Conservation (phyloP, 2,113 vertebrate species). For the Carassius auratus region DNA sequence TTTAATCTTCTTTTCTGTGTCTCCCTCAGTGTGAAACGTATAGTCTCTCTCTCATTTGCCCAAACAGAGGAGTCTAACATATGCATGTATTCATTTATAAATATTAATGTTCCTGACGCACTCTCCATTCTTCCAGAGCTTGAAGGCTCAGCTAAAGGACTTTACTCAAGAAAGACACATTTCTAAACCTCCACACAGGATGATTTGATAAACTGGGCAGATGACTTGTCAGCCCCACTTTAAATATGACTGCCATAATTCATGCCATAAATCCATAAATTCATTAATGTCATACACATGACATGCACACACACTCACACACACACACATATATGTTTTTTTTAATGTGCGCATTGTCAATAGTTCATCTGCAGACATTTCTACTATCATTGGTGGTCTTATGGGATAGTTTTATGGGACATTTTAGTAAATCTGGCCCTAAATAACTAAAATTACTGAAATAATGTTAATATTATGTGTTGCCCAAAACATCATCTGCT, state of each 20-base stretch:
- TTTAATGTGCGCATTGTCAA: neutral
- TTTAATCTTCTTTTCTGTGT: constrained; percentile 7
- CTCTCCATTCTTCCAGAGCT: constrained; percentile 1
- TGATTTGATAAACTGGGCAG: neutral
- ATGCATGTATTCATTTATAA: constrained; percentile 59
- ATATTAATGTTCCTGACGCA: constrained; percentile 48
- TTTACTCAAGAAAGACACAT: constrained; percentile 39
- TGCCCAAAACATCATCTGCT: neutral
- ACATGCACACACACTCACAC: neutral
- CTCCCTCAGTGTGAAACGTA: constrained; percentile 4
- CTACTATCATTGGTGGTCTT: neutral
- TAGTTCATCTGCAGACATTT: neutral
- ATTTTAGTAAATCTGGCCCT: neutral
- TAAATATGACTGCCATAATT: neutral
- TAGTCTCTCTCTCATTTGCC: constrained; percentile 45
- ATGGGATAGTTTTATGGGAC: too few relatives aligned
- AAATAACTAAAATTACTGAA: neutral
- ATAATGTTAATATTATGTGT: neutral
- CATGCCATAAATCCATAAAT: neutral
- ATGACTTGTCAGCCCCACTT: neutral
- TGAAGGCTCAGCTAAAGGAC: constrained; percentile 20
- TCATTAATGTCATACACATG: neutral
- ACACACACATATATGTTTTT: too few relatives aligned
- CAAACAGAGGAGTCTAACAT: constrained; percentile 43
- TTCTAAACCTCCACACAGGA: neutral